Percentiles rank a stretch among this genome's conserved stretches.
Conservation (phyloP, 2,888 invertebrate genomes). For the Sphaeridia pumilis region DNA sequence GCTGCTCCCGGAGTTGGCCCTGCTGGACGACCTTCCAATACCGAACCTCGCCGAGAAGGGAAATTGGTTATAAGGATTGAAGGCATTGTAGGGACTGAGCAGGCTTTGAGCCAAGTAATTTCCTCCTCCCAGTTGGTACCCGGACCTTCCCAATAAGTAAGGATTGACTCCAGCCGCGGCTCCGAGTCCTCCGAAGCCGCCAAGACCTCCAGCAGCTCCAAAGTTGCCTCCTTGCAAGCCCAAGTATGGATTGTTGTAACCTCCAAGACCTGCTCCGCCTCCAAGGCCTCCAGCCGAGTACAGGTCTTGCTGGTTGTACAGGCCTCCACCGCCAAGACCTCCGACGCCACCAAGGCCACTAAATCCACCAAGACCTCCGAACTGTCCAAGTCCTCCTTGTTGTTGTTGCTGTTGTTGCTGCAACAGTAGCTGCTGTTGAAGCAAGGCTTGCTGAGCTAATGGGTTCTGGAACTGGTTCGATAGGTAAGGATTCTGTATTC, state of each 20-base stretch:
- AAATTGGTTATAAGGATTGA: constrained; percentile 12
- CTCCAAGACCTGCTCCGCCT: neutral
- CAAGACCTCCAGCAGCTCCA: constrained; percentile 4
- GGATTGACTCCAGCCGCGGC: constrained; percentile 5
- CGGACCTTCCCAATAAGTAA: constrained; percentile 5
- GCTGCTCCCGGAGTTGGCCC: neutral
- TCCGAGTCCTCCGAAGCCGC: constrained; percentile 1
- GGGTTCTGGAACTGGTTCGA: constrained; percentile 2
- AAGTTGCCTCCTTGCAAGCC: neutral
- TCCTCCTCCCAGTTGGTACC: neutral
- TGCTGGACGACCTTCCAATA: constrained; percentile 4
- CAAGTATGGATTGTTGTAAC: constrained; percentile 6
- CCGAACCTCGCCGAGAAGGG: constrained; percentile 13
- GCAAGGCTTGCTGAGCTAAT: neutral
- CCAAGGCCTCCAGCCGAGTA: neutral
- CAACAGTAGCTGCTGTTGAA: constrained; percentile 5
- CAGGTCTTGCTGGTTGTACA: constrained; percentile 5
- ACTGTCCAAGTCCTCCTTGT: neutral
- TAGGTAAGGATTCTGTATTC: constrained; percentile 7
- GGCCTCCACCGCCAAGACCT: neutral
- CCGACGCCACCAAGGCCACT: neutral
- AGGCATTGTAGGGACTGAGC: constrained; percentile 8
- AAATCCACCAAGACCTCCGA: neutral
- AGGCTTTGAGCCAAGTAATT: constrained; percentile 10
- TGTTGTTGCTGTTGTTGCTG: constrained; percentile 4